phyloP scores from a whole-genome alignment of 2,888 invertebrate genomes.

The Teinopalpus imperialis region DNA sequence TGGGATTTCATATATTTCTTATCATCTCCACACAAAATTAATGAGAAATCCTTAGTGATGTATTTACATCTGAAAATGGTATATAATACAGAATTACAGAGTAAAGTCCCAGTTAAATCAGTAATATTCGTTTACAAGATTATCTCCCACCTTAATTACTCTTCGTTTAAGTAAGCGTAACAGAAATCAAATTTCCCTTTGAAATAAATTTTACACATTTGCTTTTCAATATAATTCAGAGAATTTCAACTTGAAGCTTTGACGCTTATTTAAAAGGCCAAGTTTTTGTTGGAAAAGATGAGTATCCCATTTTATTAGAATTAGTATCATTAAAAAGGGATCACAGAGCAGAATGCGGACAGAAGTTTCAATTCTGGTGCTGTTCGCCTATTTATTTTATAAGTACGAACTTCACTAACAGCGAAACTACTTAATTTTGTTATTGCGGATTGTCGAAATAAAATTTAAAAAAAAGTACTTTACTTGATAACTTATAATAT shows the following conservation, averaged over 20 bases:
- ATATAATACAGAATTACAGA: too few relatives aligned
- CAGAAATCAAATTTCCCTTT: slow-evolving; percentile 10
- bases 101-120: background rate
- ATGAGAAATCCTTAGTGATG: too few relatives aligned
- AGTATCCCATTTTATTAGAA: slow-evolving; percentile 12
- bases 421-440: too few relatives aligned
- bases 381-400: background rate
- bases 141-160: background rate
- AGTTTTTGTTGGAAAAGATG: slow-evolving; percentile 6
- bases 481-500: too few relatives aligned
- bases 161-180: background rate
- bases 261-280: slow-evolving; percentile 6
- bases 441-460: too few relatives aligned
- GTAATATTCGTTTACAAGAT: slow-evolving; percentile 4
- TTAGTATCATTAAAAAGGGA: slow-evolving; percentile 17
- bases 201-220: slow-evolving; percentile 11
- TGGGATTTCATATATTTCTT: too few relatives aligned
- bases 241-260: slow-evolving; percentile 3
- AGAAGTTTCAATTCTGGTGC: background rate
- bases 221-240: background rate
- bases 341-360: background rate
- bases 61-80: too few relatives aligned
- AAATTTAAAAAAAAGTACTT: too few relatives aligned
- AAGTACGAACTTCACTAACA: too few relatives aligned
- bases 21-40: too few relatives aligned